Percentiles rank a stretch among this genome's conserved stretches.
These are phyloP conservation scores for Cephus nigrinus DNA, from an alignment of 2,888 invertebrate genomes.

Conservation along the genomic window DNA sequence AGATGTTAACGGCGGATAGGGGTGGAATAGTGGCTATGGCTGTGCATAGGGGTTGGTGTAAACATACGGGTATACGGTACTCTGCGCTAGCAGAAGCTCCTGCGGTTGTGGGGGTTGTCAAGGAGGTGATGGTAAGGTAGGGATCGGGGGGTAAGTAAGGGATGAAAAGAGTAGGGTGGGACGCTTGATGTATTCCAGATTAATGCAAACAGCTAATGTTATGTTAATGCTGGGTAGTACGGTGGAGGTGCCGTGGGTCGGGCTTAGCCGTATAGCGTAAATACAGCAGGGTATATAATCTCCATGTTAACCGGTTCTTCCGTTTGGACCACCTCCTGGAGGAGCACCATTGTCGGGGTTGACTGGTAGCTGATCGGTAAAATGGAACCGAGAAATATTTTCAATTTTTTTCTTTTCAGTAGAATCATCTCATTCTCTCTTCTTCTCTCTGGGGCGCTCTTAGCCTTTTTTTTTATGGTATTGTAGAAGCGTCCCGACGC, in stretches of 20 bases:
- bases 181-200: constrained; percentile 47
- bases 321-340: constrained; percentile 13
- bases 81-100: no score
- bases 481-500: background rate
- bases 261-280: constrained; percentile 28
- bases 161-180: background rate
- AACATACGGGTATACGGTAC: no score
- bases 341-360: background rate
- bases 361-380: no score
- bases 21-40: no score
- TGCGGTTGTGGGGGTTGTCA: no score
- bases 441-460: constrained; percentile 2
- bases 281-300: constrained; percentile 43
- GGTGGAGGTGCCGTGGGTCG: constrained; percentile 29
- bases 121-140: no score
- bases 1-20: no score
- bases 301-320: constrained; percentile 37
- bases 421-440: constrained; percentile 10
- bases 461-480: background rate
- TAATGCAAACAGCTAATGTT: constrained; percentile 52
- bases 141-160: background rate
- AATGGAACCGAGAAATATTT: constrained; percentile 1
- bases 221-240: constrained; percentile 48
- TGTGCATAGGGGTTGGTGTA: no score
- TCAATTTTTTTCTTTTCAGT: constrained; percentile 20